Conservation (phyloP, 2,113 vertebrate species). For the Dunckerocampus dactyliophorus region DNA sequence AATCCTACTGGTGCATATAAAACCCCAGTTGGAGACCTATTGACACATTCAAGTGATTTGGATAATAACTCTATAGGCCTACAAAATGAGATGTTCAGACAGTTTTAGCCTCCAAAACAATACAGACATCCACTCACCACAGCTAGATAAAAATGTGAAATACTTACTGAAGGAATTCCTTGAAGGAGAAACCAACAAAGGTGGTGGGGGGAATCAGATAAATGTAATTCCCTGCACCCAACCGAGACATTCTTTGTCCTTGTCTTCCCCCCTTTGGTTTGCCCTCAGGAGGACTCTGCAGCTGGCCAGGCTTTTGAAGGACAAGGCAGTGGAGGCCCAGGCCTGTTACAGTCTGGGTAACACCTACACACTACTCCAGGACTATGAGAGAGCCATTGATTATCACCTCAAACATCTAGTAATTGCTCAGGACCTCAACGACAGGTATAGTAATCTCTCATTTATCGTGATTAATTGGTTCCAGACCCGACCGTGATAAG, state of each 20-base stretch:
- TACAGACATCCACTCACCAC: neutral
- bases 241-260: conserved; percentile 45
- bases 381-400: conserved; percentile 92
- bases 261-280: conserved; percentile 17
- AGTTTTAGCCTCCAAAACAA: neutral
- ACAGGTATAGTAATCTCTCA: conserved; percentile 74
- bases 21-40: neutral
- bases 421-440: conserved; percentile 88
- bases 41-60: neutral
- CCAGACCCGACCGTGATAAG: too few species aligned
- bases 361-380: conserved; percentile 91
- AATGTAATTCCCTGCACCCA: conserved; percentile 39
- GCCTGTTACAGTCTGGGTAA: conserved; percentile 96
- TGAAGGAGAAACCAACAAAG: neutral
- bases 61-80: neutral
- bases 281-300: conserved; percentile 83
- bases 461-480: too few species aligned
- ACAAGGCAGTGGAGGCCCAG: conserved; percentile 93
- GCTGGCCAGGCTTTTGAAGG: conserved; percentile 87
- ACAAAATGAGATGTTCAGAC: neutral
- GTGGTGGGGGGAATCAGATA: conserved; percentile 21
- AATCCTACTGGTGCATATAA: too few species aligned
- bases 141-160: neutral
- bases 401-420: conserved; percentile 93
- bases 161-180: neutral